Percentiles rank a stretch among this genome's conserved stretches.
phyloP scores from a whole-genome alignment of 2,113 vertebrate genomes.

The Coregonus clupeaformis region DNA sequence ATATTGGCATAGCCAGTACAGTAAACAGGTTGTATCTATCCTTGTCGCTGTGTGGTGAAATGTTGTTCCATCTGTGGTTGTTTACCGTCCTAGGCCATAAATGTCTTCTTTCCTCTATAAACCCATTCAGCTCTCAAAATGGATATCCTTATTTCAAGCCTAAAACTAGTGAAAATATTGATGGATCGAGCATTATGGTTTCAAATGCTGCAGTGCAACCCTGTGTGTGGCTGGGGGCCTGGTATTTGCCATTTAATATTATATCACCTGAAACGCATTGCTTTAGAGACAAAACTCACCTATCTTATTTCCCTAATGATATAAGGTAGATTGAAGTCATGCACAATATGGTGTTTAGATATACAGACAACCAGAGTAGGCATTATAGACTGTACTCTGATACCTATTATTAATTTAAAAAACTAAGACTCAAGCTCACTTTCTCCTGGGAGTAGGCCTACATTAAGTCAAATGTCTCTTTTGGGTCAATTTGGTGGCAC shows the following conservation, averaged over 20 bases:
- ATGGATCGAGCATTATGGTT: slow-evolving; percentile 70
- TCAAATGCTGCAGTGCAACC: slow-evolving; percentile 39
- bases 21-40: slow-evolving; percentile 78
- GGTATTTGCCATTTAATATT: slow-evolving; percentile 61
- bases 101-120: slow-evolving; percentile 69
- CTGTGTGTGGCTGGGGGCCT: slow-evolving; percentile 19
- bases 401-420: no score
- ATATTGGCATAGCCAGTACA: slow-evolving; percentile 60
- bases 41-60: slow-evolving; percentile 71
- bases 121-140: slow-evolving; percentile 70
- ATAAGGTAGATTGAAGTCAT: neutral
- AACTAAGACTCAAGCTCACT: no score
- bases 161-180: slow-evolving; percentile 70
- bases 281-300: slow-evolving; percentile 40
- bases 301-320: slow-evolving; percentile 24
- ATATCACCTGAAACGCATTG: slow-evolving; percentile 30
- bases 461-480: no score
- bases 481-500: no score
- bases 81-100: slow-evolving; percentile 73
- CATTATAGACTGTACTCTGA: no score
- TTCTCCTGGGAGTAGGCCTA: no score
- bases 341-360: no score
- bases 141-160: slow-evolving; percentile 71
- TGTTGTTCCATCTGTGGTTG: slow-evolving; percentile 79
- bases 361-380: no score